These are phyloP conservation scores for Burhinus bistriatus DNA, from an alignment of 2,113 vertebrate species.

Conservation along the genomic window DNA sequence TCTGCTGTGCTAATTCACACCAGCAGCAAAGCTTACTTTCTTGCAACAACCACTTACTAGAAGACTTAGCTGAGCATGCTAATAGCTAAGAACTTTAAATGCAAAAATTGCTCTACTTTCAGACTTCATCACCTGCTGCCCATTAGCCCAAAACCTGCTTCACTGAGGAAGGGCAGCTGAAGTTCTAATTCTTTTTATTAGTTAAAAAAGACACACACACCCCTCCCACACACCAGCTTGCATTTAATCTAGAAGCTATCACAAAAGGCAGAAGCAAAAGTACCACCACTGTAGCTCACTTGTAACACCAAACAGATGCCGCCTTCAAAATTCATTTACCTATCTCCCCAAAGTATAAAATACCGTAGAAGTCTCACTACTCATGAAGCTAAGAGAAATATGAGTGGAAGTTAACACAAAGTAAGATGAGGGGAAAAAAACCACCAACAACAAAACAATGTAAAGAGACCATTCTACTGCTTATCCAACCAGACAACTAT, in stretches of 20 bases:
- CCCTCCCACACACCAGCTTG: neutral
- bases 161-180: neutral
- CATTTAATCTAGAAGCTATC: neutral
- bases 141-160: neutral
- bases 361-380: neutral
- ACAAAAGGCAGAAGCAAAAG: neutral
- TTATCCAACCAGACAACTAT: neutral
- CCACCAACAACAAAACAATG: neutral
- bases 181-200: neutral
- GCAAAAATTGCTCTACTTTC: neutral
- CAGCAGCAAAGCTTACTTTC: neutral
- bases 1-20: neutral
- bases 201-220: neutral
- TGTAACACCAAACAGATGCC: neutral
- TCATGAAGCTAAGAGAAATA: neutral
- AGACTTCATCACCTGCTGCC: neutral
- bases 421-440: too few species aligned
- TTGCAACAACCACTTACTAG: neutral
- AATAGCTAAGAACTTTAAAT: neutral
- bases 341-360: neutral
- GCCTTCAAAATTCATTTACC: neutral
- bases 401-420: neutral
- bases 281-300: neutral
- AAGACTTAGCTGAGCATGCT: neutral
- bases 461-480: neutral